Percentiles rank a stretch among this genome's conserved stretches.
phyloP scores from a whole-genome alignment of 2,888 invertebrate genomes.

The Trichacis sp. region DNA sequence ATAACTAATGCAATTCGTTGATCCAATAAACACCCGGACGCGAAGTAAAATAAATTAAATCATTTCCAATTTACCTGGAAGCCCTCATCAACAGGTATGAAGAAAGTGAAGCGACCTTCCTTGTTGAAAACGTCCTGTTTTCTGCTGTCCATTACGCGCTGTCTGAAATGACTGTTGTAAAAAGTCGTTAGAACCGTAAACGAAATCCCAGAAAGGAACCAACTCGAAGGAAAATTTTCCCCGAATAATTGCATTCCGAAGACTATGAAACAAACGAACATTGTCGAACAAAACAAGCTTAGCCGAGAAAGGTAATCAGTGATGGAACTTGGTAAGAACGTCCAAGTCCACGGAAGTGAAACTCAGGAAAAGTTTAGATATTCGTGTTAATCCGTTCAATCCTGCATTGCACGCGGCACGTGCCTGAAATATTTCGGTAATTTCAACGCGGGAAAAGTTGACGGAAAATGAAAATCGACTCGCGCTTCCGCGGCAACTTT shows the following conservation, averaged over 20 bases:
- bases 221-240: neutral
- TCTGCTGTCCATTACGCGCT: conserved; percentile 79
- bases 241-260: neutral
- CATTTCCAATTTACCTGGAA: conserved; percentile 76
- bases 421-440: conserved; percentile 1
- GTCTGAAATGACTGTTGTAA: conserved; percentile 76
- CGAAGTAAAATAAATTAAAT: conserved; percentile 6
- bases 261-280: neutral
- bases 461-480: conserved; percentile 2
- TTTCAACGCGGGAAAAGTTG: neutral
- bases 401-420: neutral
- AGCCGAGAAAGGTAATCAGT: neutral
- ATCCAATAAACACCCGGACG: no score
- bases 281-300: neutral
- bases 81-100: conserved; percentile 91
- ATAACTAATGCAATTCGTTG: no score
- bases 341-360: neutral
- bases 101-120: conserved; percentile 87
- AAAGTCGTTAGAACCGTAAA: neutral
- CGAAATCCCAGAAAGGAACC: no score
- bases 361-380: neutral
- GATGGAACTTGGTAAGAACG: neutral
- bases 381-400: conserved; percentile 6
- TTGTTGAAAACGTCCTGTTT: conserved; percentile 82
- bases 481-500: neutral